Evolutionary conservation across 2,888 invertebrate species (phyloP).

Genomic region (Rhodophaea formosa): DNA sequence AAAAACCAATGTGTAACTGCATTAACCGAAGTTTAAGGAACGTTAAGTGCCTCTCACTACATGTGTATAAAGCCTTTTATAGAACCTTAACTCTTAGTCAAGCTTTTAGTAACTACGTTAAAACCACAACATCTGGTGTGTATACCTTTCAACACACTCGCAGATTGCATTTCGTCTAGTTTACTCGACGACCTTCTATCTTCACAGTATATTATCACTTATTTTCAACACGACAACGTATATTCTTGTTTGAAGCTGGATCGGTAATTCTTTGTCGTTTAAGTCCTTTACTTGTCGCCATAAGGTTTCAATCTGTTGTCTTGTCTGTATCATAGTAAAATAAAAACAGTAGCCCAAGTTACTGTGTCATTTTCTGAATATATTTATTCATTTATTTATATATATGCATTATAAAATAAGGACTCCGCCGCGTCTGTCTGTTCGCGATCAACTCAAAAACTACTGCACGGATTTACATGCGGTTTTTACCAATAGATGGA

Average conservation of each 20-base stretch:
- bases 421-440: too few species aligned
- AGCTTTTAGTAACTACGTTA: constrained; percentile 73
- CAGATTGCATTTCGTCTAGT: constrained; percentile 71
- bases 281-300: constrained; percentile 45
- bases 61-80: constrained; percentile 30
- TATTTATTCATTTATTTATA: too few species aligned
- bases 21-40: too few species aligned
- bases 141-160: constrained; percentile 57
- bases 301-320: constrained; percentile 73
- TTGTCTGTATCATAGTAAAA: constrained; percentile 42
- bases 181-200: constrained; percentile 35
- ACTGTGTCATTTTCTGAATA: too few species aligned
- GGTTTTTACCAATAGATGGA: too few species aligned
- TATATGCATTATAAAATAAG: too few species aligned
- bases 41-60: too few species aligned
- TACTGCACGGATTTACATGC: too few species aligned
- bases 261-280: constrained; percentile 43
- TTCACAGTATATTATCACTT: constrained; percentile 30
- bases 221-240: constrained; percentile 31
- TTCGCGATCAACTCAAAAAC: too few species aligned
- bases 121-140: constrained; percentile 76
- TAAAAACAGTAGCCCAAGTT: neutral
- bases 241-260: constrained; percentile 32
- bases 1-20: too few species aligned
- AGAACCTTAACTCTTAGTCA: constrained; percentile 52